Conservation (phyloP, 2,113 vertebrate species). For the Rhinoptilus africanus region DNA sequence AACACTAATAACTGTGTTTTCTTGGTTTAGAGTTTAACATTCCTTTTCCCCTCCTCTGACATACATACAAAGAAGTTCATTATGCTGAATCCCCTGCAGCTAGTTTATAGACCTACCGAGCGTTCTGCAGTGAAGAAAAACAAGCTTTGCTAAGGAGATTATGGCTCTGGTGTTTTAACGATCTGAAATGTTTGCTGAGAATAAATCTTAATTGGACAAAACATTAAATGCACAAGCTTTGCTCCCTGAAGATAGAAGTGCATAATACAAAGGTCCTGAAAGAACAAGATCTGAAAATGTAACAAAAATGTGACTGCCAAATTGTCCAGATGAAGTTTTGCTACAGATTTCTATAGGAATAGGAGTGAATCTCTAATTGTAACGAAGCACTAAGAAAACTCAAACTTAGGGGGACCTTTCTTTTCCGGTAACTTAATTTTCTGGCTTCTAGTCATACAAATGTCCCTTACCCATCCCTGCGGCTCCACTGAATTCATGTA, state of each 20-base stretch:
- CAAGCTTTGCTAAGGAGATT: slow-evolving; percentile 35
- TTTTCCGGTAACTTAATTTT: background rate
- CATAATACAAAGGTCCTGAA: background rate
- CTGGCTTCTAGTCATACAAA: background rate
- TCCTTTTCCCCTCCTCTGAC: background rate
- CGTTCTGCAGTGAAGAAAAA: slow-evolving; percentile 22
- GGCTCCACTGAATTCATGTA: background rate
- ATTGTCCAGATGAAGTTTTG: background rate
- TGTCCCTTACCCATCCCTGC: background rate
- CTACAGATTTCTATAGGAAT: background rate
- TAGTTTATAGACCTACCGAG: background rate
- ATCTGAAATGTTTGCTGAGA: background rate
- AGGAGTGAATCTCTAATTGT: background rate
- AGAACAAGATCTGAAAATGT: background rate
- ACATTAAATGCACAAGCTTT: background rate
- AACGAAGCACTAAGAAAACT: background rate
- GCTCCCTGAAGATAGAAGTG: background rate
- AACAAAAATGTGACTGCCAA: background rate
- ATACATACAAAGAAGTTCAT: slow-evolving; percentile 40
- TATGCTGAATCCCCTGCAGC: slow-evolving; percentile 25
- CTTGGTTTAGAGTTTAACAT: background rate
- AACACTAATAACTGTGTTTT: slow-evolving; percentile 34
- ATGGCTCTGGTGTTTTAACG: background rate
- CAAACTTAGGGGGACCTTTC: background rate
- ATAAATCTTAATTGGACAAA: background rate